These are phyloP conservation scores for Chondrilla cf. caribensis DNA, from an alignment of 37 sponge, comb jelly and placozoan genomes.

Conservation along the genomic window DNA sequence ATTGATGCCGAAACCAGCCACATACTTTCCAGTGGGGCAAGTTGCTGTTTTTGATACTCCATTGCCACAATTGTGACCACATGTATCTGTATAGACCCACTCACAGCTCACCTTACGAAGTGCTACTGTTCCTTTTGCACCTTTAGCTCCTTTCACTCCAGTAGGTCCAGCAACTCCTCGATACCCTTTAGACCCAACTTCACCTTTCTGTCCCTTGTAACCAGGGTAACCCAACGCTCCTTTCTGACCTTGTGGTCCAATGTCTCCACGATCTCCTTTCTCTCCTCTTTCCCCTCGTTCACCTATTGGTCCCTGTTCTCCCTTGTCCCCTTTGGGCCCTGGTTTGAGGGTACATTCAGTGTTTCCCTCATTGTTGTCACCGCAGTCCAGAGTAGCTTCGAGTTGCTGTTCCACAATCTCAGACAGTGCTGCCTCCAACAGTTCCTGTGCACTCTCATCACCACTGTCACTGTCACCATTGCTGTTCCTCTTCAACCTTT, in stretches of 20 bases:
- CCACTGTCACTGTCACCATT: too few relatives aligned
- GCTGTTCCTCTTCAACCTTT: too few relatives aligned
- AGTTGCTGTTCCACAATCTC: neutral
- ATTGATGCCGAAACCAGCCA: neutral
- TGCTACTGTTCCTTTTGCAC: neutral
- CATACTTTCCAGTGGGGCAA: neutral
- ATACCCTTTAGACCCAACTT: neutral
- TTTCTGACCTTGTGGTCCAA: neutral
- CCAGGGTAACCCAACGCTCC: conserved; percentile 3
- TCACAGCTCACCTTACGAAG: neutral
- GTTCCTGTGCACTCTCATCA: too few relatives aligned
- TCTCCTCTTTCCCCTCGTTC: neutral
- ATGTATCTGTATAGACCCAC: conserved; percentile 5
- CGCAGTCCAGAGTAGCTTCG: neutral
- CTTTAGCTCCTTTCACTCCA: neutral
- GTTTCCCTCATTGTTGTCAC: neutral
- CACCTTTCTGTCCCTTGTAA: conserved; percentile 13
- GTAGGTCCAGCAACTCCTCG: neutral
- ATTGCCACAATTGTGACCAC: too few relatives aligned
- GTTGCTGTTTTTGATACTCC: neutral
- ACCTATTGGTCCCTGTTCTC: neutral
- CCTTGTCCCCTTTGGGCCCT: neutral
- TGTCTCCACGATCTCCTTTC: neutral
- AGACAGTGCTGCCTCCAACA: neutral
- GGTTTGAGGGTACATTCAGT: neutral